Evolutionary conservation across 2,113 vertebrate species (phyloP), one percentile per base, ranked within the genome.

Genomic region (Anthoscopus minutus): DNA sequence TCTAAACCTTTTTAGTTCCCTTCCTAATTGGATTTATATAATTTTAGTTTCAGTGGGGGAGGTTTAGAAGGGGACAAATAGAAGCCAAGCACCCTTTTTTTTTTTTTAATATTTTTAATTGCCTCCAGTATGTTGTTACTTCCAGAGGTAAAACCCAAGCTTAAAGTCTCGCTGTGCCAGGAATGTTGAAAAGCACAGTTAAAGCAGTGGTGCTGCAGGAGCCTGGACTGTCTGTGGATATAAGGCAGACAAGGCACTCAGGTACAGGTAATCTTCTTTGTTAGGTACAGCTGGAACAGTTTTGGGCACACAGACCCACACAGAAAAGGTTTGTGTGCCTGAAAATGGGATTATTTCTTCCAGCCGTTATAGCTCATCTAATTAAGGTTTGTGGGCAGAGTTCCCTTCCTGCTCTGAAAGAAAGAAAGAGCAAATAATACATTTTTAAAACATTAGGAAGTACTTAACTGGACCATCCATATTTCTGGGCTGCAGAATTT

Each of bases 271-370:
- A 76, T 92, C 74, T 91, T 64, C 69, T 93, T 92, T 87, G 81
- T 81, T 91, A 89, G 81, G 66, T 82, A 76, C 79, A 88, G 85
- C 90, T 94, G 93, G 79, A 94, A 89, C 54, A 87, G 66, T 85
- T 91, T 88, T 60, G 85, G 62, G 48, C 45, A 23, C 28, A 9
- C 73, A 89, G 72, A 56, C 44, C 53, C 62, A 16, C 65, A 37
- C 7, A 76, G 88, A 82, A 85, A 56, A 92, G 48, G 72, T 27
- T 77, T 73, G 45, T 89, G 13, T 89, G 76, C 50, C 74, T 94
- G 70, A 80, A 85, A 95, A 89, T 54, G 79, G 37, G 88, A 65
- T 96, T 66, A 44, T 89, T 92, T 94, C 82, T 96, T 95, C 89
- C 78, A 96, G 81, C 57, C 3, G 0, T 76, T 85, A 31, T 30